These are phyloP conservation scores for Phyto melanocephala DNA, from an alignment of 2,888 invertebrate species.

Conservation along the genomic window DNA sequence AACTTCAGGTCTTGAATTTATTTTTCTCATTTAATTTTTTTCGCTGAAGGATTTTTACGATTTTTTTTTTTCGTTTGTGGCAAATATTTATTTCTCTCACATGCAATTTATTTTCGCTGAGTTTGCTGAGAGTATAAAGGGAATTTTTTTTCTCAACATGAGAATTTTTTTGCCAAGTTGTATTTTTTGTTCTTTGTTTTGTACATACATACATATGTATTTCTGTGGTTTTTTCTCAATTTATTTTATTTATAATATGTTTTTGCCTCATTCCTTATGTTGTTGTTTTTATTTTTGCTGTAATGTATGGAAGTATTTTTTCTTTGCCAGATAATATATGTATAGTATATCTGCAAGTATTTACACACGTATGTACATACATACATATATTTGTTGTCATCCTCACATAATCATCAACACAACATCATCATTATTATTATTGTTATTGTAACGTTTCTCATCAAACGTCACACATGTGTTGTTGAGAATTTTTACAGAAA, in stretches of 20 bases:
- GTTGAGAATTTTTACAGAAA: slow-evolving; percentile 30
- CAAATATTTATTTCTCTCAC: slow-evolving; percentile 43
- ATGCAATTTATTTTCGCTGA: slow-evolving; percentile 49
- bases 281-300: not conserved
- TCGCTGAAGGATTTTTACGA: slow-evolving; percentile 48
- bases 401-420: slow-evolving; percentile 29
- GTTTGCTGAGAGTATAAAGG: slow-evolving; percentile 44
- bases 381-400: not conserved
- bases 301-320: not conserved
- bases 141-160: slow-evolving; percentile 30
- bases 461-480: slow-evolving; percentile 57
- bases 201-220: not conserved
- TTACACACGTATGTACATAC: not conserved
- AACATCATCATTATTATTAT: slow-evolving; percentile 34
- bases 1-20: slow-evolving; percentile 48
- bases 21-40: slow-evolving; percentile 40
- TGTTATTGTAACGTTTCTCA: slow-evolving; percentile 55
- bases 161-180: slow-evolving; percentile 16
- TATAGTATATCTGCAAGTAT: too few species aligned
- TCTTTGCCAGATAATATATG: not conserved
- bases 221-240: slow-evolving; percentile 8
- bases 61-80: slow-evolving; percentile 2
- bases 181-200: not conserved
- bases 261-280: slow-evolving; percentile 17
- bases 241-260: not conserved